These are phyloP conservation scores for Unio delphinus DNA, from an alignment of 2,888 invertebrate genomes.

Conservation along the genomic window DNA sequence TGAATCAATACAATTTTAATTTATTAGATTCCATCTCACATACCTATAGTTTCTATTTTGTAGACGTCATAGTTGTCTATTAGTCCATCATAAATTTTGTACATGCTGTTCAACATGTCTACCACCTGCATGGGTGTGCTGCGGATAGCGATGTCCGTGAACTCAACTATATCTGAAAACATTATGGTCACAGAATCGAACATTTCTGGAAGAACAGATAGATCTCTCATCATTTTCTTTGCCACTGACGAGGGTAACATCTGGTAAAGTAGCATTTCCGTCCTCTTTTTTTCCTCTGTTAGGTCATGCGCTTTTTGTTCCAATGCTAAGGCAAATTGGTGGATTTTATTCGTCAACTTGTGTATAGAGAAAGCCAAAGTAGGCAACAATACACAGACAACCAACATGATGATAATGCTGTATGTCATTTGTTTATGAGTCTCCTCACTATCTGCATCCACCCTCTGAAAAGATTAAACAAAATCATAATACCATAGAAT, in stretches of 20 bases:
- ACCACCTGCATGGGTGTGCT: too few relatives aligned
- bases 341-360: conserved; percentile 10
- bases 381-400: conserved; percentile 9
- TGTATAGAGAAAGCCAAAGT: conserved; percentile 21
- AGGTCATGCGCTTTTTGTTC: conserved; percentile 26
- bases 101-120: too few relatives aligned
- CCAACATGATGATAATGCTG: too few relatives aligned
- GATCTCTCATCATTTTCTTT: conserved; percentile 22
- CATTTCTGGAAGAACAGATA: conserved; percentile 26
- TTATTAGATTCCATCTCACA: too few relatives aligned
- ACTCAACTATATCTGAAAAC: conserved; percentile 39
- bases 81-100: too few relatives aligned
- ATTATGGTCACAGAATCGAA: conserved; percentile 39
- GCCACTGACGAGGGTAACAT: conserved; percentile 36
- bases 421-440: too few relatives aligned
- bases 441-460: too few relatives aligned
- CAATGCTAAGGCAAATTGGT: conserved; percentile 20
- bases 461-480: too few relatives aligned
- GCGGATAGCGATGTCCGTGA: conserved; percentile 15
- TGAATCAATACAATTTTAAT: too few relatives aligned
- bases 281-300: conserved; percentile 30
- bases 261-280: conserved; percentile 30
- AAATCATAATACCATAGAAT: too few relatives aligned
- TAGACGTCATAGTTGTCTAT: too few relatives aligned
- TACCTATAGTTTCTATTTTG: too few relatives aligned